Conservation (phyloP, 2,113 vertebrate genomes). For the Chloebia gouldiae region DNA sequence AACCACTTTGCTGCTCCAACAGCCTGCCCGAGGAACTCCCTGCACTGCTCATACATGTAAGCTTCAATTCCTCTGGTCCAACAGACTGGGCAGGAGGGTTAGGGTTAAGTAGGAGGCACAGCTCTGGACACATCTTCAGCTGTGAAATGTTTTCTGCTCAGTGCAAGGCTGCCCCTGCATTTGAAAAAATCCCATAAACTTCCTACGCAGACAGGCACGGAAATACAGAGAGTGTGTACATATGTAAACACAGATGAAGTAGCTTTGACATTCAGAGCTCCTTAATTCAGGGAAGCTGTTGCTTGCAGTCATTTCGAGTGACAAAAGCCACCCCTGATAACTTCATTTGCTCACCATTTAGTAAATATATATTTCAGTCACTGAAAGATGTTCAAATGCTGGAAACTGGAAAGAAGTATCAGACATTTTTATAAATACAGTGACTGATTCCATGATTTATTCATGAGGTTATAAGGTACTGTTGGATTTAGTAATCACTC, state of each 20-base stretch:
- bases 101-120: background rate
- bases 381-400: slow-evolving; percentile 35
- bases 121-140: background rate
- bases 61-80: background rate
- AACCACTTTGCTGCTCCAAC: background rate
- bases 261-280: background rate
- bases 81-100: background rate
- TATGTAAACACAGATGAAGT: background rate
- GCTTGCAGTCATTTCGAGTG: background rate
- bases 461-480: slow-evolving; percentile 74
- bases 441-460: slow-evolving; percentile 72
- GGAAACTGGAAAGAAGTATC: slow-evolving; percentile 48
- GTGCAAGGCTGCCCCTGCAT: background rate
- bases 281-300: background rate
- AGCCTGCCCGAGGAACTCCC: background rate
- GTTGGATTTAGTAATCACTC: slow-evolving; percentile 67
- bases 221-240: accelerated
- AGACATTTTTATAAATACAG: slow-evolving; percentile 60
- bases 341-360: background rate
- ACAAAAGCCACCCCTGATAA: background rate
- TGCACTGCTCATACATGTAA: accelerated
- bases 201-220: background rate
- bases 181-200: background rate
- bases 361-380: slow-evolving; percentile 31
- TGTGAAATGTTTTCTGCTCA: background rate